phyloP scores from a whole-genome alignment of 2,888 invertebrate species.

The Homarus gammarus region DNA sequence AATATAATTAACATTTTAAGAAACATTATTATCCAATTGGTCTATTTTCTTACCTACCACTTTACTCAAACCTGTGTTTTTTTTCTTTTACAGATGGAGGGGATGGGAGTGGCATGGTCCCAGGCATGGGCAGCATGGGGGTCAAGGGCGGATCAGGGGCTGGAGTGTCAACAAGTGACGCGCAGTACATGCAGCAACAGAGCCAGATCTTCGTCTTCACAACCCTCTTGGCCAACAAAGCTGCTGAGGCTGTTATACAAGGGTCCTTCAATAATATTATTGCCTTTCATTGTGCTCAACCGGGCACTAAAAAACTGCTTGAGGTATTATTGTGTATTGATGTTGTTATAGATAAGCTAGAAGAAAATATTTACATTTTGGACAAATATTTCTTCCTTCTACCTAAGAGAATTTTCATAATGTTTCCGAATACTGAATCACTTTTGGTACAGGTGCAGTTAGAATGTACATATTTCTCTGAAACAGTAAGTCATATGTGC shows the following conservation, averaged over 20 bases:
- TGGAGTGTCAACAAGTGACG: slow-evolving; percentile 82
- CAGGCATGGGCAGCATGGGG: slow-evolving; percentile 39
- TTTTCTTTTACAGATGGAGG: slow-evolving; percentile 51
- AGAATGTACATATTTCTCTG: no score
- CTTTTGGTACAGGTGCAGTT: no score
- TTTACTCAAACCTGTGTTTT: background rate
- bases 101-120: slow-evolving; percentile 16
- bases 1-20: background rate
- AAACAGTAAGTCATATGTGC: no score
- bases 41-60: background rate
- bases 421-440: no score
- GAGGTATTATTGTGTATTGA: slow-evolving; percentile 83
- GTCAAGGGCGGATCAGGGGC: slow-evolving; percentile 52
- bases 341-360: no score
- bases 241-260: slow-evolving; percentile 93
- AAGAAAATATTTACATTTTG: no score
- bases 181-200: slow-evolving; percentile 95
- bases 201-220: slow-evolving; percentile 99
- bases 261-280: slow-evolving; percentile 95
- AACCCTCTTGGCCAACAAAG: slow-evolving; percentile 94
- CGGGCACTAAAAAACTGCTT: slow-evolving; percentile 95
- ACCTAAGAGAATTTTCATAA: no score
- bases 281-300: slow-evolving; percentile 96
- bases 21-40: background rate
- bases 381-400: no score